A percentile compares a stretch with the other conserved stretches of the same genome.
Evolutionary conservation across 2,113 vertebrate species (phyloP).

Genomic region (Oxyruncus cristatus): DNA sequence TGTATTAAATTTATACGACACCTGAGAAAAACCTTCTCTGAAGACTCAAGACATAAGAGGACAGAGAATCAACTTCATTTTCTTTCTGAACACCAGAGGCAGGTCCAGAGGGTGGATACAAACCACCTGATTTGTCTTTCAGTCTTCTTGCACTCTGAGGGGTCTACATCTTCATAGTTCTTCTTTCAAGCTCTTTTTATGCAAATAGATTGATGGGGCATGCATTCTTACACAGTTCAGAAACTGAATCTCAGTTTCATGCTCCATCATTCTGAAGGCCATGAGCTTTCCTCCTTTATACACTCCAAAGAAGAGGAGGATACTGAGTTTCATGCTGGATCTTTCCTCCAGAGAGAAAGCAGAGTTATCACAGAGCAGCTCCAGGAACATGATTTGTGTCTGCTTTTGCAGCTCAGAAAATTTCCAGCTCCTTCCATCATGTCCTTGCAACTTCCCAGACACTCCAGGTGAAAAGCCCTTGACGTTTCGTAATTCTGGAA

Average conservation of each 20-base stretch:
- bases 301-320: not conserved
- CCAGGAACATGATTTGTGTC: not conserved
- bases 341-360: not conserved
- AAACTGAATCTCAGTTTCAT: not conserved
- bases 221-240: not conserved
- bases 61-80: not conserved
- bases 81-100: not conserved
- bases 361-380: not conserved
- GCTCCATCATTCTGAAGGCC: not conserved
- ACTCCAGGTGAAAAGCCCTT: not conserved
- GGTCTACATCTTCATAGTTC: not conserved
- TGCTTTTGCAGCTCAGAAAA: not conserved
- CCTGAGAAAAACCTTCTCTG: not conserved
- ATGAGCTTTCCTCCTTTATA: not conserved
- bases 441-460: not conserved
- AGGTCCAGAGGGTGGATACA: not conserved
- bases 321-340: not conserved
- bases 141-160: not conserved
- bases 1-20: not conserved
- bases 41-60: not conserved
- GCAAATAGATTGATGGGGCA: not conserved
- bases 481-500: not conserved
- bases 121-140: not conserved
- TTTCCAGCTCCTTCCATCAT: not conserved
- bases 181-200: not conserved